A percentile compares a stretch with the other conserved stretches of the same genome.
These are phyloP conservation scores for Actias luna DNA, from an alignment of 2,888 invertebrate species.

Conservation along the genomic window DNA sequence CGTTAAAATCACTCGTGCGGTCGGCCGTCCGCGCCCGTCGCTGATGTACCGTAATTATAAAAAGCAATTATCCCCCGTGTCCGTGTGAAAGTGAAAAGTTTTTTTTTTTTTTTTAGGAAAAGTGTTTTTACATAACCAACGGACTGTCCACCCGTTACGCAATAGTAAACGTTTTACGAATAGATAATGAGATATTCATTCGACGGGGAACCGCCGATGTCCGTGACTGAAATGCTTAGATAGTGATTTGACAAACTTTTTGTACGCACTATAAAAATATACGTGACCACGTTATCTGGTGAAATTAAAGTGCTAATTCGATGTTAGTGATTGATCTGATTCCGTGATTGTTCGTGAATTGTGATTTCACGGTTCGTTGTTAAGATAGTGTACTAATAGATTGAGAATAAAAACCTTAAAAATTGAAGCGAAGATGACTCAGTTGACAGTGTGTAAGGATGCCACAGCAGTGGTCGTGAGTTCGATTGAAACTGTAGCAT, in stretches of 20 bases:
- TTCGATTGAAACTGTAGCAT: too few species aligned
- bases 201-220: constrained; percentile 22
- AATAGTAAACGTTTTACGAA: constrained; percentile 45
- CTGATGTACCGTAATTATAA: constrained; percentile 33
- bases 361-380: background rate
- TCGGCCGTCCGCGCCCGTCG: background rate
- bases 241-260: constrained; percentile 31
- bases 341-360: background rate
- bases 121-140: constrained; percentile 32
- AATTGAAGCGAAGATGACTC: too few species aligned
- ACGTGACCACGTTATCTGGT: constrained; percentile 43
- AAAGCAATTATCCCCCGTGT: constrained; percentile 35
- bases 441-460: too few species aligned
- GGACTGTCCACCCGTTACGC: constrained; percentile 48
- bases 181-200: constrained; percentile 52
- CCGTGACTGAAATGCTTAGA: constrained; percentile 28
- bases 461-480: too few species aligned
- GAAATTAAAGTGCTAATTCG: constrained; percentile 59
- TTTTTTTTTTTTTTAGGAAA: constrained; percentile 40
- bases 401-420: background rate
- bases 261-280: constrained; percentile 26
- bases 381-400: background rate
- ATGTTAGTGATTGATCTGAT: constrained; percentile 33
- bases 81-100: constrained; percentile 40
- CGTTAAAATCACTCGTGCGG: constrained; percentile 7